Evolutionary conservation across 2,888 invertebrate species (phyloP), one percentile per base, ranked within the genome.

Genomic region (Eupithecia exiguata): DNA sequence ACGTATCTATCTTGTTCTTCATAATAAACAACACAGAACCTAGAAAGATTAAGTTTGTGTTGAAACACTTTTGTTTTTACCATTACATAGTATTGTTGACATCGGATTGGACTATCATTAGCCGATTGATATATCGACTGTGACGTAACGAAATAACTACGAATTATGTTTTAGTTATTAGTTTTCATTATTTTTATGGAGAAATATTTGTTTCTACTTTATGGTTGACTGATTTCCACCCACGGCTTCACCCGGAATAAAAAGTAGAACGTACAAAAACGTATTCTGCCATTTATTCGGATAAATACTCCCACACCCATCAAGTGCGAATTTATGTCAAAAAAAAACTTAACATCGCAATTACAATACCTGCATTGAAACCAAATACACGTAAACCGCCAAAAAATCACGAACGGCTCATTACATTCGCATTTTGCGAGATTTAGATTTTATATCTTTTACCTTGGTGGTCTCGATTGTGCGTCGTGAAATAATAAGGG

Each of bases 401-500:
- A 87, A 92, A 90, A 90, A 92, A 91, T 91, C 94, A 94, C 94
- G 93, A 89, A 86, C 89, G 90, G 86, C 83, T 91, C 92, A 92
- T 94, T 93, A 92, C 88, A 89, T 91, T 91, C 89, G 85, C 87
- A 88, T 87, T 82, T 81, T 82, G 86, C 86, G 38, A 65, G 63
- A 65, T 65, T 65, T 62, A 6, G 87, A 58, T 58, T 53, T 58
- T 58, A 58, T 21, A 58, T 25, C 58, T 58, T 82, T 85, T 79
- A 87, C 89, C 91, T 91, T 88, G 94, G 94, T 94, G 94, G 94
- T 94, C 94, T 86, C 83, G 81, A 88, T 88, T 90, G 90, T 90
- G 91, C 88, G 86, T 89, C 84, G 90, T 89, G 88, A 93, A 92
- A 93, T 93, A 91, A 92, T 92, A 91, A 89, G 88, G 84, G 88